phyloP scores from a whole-genome alignment of 2,797 vertebrate genomes.

The Oceanodroma leucorhoa region DNA sequence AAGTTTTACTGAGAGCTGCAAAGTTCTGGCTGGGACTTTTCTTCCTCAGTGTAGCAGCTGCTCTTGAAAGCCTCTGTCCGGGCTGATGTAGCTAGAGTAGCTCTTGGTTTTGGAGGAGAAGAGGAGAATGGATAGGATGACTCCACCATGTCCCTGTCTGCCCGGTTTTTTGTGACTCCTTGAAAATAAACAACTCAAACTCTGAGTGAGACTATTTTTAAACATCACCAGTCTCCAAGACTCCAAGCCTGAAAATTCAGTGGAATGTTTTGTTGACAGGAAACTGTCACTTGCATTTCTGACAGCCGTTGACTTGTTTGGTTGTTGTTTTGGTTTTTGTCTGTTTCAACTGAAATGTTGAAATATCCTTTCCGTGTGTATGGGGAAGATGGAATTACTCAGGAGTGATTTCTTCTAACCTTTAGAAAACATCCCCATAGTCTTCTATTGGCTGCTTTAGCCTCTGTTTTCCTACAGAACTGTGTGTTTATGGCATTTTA shows the following conservation, averaged over 20 bases:
- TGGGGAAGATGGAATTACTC: not conserved
- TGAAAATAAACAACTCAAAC: not conserved
- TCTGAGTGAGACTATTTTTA: not conserved
- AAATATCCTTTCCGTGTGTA: not conserved
- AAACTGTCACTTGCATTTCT: not conserved
- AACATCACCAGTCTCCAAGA: not conserved
- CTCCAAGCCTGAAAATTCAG: not conserved
- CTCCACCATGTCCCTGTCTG: not conserved
- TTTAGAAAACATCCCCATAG: slow-evolving; percentile 4
- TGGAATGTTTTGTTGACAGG: not conserved
- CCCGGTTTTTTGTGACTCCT: not conserved
- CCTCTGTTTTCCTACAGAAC: slow-evolving; percentile 6
- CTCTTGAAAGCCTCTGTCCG: not conserved
- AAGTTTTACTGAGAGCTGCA: not conserved
- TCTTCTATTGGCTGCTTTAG: not conserved
- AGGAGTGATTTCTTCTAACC: not conserved
- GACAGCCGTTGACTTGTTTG: not conserved
- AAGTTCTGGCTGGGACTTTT: not conserved
- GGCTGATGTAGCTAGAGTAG: not conserved
- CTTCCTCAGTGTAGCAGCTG: not conserved
- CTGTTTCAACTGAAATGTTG: not conserved
- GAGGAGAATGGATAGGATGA: not conserved
- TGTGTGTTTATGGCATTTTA: slow-evolving; percentile 37
- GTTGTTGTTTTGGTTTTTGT: not conserved
- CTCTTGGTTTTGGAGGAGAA: not conserved